A percentile compares a stretch with the other conserved stretches of the same genome.
Evolutionary conservation across 2,797 vertebrate species (phyloP).

Genomic region (Odontamblyopus lacepedii): DNA sequence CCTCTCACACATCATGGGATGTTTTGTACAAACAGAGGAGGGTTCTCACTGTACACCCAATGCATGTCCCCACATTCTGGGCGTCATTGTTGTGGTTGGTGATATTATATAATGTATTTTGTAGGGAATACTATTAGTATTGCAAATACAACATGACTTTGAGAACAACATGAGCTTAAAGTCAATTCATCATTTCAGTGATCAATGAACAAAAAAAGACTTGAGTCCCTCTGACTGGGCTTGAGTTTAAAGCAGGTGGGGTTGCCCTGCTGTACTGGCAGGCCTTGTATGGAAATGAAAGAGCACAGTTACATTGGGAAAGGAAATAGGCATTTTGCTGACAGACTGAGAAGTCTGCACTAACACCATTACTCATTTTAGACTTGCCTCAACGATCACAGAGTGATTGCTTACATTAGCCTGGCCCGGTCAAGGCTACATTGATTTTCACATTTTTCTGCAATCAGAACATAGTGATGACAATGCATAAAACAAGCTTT

Average conservation of each 20-base stretch:
- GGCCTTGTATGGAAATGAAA: background rate
- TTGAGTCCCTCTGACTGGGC: conserved; percentile 4
- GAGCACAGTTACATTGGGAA: conserved; percentile 10
- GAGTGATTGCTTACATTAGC: conserved; percentile 25
- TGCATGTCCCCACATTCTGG: background rate
- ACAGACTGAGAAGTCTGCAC: conserved; percentile 16
- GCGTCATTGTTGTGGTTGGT: background rate
- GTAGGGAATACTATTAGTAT: background rate
- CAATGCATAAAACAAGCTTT: conserved; percentile 38
- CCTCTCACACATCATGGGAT: conserved; percentile 18
- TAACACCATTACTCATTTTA: conserved; percentile 22
- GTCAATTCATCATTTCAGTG: background rate
- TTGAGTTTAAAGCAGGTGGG: conserved; percentile 11
- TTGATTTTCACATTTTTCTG: conserved; percentile 17
- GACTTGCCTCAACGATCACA: conserved; percentile 22
- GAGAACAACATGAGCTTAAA: background rate
- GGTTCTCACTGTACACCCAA: background rate
- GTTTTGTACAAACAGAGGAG: background rate
- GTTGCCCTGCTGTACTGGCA: background rate
- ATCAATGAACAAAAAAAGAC: conserved; percentile 8
- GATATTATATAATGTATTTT: conserved; percentile 1
- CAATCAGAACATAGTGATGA: conserved; percentile 22
- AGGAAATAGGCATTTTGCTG: conserved; percentile 12
- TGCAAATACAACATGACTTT: background rate
- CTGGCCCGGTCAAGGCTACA: conserved; percentile 25